Evolutionary conservation across 2,113 vertebrate genomes (phyloP).

Genomic region (Barnardius zonarius): DNA sequence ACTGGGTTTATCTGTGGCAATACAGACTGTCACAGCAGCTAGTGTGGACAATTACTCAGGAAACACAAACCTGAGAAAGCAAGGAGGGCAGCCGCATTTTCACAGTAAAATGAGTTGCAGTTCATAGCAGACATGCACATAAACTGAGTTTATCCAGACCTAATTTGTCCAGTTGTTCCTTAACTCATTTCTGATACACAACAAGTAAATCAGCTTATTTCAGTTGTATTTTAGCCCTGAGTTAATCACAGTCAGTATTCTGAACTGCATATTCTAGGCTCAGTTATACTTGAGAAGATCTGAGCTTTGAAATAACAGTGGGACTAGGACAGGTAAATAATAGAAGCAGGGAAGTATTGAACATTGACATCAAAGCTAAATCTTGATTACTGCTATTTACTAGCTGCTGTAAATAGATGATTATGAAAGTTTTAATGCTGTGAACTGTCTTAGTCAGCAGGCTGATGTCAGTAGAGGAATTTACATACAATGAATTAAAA

Average conservation of each 20-base stretch:
- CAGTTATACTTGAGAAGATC: neutral
- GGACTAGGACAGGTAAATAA: constrained; percentile 47
- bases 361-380: constrained; percentile 30
- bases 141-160: neutral
- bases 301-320: neutral
- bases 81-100: neutral
- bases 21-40: neutral
- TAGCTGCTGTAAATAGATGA: constrained; percentile 53
- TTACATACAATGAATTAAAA: constrained; percentile 66
- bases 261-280: neutral
- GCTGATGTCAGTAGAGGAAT: constrained; percentile 52
- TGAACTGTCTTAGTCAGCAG: constrained; percentile 71
- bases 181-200: neutral
- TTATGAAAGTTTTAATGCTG: constrained; percentile 57
- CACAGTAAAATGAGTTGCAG: neutral
- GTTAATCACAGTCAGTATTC: neutral
- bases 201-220: neutral
- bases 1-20: neutral
- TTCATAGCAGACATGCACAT: neutral
- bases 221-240: neutral
- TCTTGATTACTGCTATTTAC: constrained; percentile 47
- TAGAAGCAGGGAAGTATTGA: constrained; percentile 28
- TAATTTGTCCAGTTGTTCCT: neutral
- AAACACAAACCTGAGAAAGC: neutral
- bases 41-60: neutral